Evolutionary conservation across 1,140 invertebrate genomes (phyloP).

Genomic region (Ericerus pela): DNA sequence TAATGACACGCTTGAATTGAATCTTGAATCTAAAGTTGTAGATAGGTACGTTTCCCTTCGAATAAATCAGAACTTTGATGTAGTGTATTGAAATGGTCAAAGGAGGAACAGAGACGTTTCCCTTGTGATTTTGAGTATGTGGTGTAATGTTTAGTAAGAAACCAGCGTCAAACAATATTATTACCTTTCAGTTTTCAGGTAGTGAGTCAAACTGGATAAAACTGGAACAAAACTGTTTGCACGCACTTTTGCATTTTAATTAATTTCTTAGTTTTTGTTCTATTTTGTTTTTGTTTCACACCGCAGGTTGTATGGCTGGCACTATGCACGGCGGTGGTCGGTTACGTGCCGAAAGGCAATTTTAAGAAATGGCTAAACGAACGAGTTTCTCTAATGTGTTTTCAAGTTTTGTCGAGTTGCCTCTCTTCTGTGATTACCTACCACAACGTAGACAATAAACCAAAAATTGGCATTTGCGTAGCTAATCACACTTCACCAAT

Average conservation of each 20-base stretch:
- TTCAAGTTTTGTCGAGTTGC: conserved; percentile 70
- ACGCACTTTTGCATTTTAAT: not conserved
- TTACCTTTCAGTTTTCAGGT: too few species aligned
- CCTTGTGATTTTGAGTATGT: too few species aligned
- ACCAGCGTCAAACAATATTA: too few species aligned
- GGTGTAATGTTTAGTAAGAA: too few species aligned
- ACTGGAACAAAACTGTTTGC: too few species aligned
- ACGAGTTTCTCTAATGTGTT: conserved; percentile 70
- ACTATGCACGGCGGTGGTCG: conserved; percentile 64
- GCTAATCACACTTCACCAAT: conserved; percentile 99
- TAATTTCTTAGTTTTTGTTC: not conserved
- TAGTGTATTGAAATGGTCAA: too few species aligned
- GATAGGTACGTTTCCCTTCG: too few species aligned
- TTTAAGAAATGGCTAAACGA: conserved; percentile 64
- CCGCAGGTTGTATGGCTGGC: conserved; percentile 69
- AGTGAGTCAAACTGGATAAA: too few species aligned
- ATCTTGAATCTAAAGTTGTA: too few species aligned
- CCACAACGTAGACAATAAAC: conserved; percentile 68
- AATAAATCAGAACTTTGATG: too few species aligned
- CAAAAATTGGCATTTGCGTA: conserved; percentile 82
- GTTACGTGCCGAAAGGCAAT: conserved; percentile 57
- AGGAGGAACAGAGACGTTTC: too few species aligned
- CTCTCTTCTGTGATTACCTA: conserved; percentile 80
- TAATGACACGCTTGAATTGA: too few species aligned
- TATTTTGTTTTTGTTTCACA: not conserved